phyloP scores from a whole-genome alignment of 2,888 invertebrate genomes.

The Tigriopus californicus region DNA sequence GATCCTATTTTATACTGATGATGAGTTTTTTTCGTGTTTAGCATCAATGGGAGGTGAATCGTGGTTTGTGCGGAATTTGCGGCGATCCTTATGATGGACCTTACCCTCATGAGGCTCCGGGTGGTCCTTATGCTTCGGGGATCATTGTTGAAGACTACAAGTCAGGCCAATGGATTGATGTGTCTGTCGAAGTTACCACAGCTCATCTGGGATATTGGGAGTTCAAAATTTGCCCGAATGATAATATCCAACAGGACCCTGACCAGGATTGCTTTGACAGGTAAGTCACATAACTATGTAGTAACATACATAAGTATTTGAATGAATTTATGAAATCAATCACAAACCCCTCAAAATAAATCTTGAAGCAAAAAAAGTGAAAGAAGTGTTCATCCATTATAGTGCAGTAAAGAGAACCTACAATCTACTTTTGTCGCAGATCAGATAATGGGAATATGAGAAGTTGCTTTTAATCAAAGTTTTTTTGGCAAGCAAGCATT shows the following conservation, averaged over 20 bases:
- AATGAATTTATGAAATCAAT: too few species aligned
- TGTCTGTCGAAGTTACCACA: constrained; percentile 23
- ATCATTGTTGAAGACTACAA: constrained; percentile 18
- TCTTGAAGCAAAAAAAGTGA: too few species aligned
- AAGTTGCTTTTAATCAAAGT: too few species aligned
- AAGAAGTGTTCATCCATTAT: too few species aligned
- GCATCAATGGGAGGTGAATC: neutral
- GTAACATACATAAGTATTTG: too few species aligned
- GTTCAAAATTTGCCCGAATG: constrained; percentile 23
- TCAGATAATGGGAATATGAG: too few species aligned
- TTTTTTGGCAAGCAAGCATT: too few species aligned
- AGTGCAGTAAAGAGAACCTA: too few species aligned
- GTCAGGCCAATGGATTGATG: constrained; percentile 21
- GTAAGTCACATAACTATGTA: constrained; percentile 5
- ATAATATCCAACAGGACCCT: constrained; percentile 20
- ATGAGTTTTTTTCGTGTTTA: neutral
- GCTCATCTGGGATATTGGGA: constrained; percentile 24
- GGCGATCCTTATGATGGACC: constrained; percentile 18
- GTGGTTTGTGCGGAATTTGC: constrained; percentile 18
- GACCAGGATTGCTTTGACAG: constrained; percentile 23
- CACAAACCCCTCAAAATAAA: too few species aligned
- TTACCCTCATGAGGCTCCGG: constrained; percentile 19
- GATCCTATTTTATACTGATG: neutral
- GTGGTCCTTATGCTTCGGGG: constrained; percentile 20
- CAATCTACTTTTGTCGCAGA: too few species aligned